Evolutionary conservation across 2,113 vertebrate species (phyloP), one percentile per base, ranked within the genome.

Genomic region (Willisornis vidua): DNA sequence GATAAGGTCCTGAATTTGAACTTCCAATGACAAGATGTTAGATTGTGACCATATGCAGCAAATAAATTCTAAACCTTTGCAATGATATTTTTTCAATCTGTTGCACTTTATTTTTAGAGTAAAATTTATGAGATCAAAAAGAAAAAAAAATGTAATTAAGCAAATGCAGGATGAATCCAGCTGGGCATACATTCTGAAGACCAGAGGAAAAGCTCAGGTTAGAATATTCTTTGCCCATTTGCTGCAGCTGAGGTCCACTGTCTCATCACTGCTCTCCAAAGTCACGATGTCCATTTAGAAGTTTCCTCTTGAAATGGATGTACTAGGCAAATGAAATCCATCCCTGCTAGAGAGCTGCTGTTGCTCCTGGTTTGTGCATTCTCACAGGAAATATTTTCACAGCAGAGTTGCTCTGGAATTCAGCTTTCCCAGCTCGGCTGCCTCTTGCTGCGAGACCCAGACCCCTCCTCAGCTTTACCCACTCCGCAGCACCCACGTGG

Each of bases 401-500:
- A 84, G 79, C 85, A 86, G 78, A 79, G 39, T 80, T 92, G 58
- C 76, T 71, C 68, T 94, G 86, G 88, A 93, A 88, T 97, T 95
- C 4, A 3, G 24, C 68, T 57, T 86, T 54, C 57, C 65, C 3
- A 5, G 29, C 49, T 85, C 67, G 79, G 45, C 83, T 95, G 52
- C 22, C 68, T 43, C 26, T 88, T 1, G 1, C 39, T 0, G 0
- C 0, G 1, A 91, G 29, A 41, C 19, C 37, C 67, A 68, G n/a
- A 67, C 19, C 76, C 52, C 85, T 66, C 57, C 76, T 63, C 18
- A 6, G 57, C 61, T 65, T 72, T 48, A 70, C 54, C 51, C 29
- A 74, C 26, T 29, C 7, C 0, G 0, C 1, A 3, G 39, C 28
- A 58, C 22, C 45, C 29, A 0, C 1, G 0, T 0, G 0, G 51